Evolutionary conservation across 2,113 vertebrate genomes (phyloP).

Genomic region (Cyprinus carpio): DNA sequence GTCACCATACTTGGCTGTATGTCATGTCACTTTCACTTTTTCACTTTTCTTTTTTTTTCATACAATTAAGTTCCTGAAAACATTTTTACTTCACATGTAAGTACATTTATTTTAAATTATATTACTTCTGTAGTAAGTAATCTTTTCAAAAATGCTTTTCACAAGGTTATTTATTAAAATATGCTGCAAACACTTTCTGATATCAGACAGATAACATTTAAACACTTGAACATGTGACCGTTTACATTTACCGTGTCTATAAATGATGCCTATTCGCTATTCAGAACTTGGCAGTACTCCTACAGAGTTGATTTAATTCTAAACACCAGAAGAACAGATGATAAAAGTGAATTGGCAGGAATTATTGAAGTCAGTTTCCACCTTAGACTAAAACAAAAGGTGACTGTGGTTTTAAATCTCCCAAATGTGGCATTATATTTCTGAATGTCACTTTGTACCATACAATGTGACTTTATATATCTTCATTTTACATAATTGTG

Average conservation of each 20-base stretch:
- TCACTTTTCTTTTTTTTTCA: no score
- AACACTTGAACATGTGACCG: no score
- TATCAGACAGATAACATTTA: neutral
- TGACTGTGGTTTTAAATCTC: neutral
- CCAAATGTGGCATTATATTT: neutral
- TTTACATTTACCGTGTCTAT: no score
- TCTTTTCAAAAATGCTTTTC: no score
- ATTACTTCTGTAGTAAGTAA: no score
- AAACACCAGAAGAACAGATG: neutral
- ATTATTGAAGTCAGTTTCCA: neutral
- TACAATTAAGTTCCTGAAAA: no score
- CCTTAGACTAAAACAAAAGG: neutral
- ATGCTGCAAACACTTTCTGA: neutral
- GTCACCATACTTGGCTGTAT: no score
- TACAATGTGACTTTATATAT: neutral
- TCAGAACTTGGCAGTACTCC: no score
- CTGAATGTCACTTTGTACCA: neutral
- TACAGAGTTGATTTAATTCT: neutral
- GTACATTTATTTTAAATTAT: no score
- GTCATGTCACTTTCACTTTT: no score
- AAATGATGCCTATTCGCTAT: no score
- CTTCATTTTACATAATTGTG: neutral
- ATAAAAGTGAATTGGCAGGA: neutral
- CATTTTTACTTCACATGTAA: no score
- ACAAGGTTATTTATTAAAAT: neutral